Conservation (phyloP, 2,888 invertebrate genomes). For the Zonitis immaculata region DNA sequence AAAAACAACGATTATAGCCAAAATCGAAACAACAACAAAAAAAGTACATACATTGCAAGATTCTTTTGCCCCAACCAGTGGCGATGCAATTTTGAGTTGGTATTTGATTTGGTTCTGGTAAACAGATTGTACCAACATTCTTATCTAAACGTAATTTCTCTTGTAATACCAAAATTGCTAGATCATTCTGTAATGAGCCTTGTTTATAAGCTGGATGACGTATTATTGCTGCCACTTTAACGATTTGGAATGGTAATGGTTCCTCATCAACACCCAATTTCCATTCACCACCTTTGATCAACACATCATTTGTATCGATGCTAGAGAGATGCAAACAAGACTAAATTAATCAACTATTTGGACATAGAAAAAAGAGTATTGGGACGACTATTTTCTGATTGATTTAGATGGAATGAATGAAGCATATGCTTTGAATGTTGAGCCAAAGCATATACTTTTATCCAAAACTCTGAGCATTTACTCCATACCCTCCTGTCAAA, state of each 20-base stretch:
- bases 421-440: too few species aligned
- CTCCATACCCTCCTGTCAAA: too few species aligned
- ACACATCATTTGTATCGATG: conserved; percentile 59
- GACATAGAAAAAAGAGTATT: too few species aligned
- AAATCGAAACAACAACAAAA: not conserved
- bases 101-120: conserved; percentile 57
- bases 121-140: conserved; percentile 71
- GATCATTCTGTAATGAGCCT: conserved; percentile 60
- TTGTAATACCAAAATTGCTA: conserved; percentile 65
- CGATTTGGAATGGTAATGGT: conserved; percentile 73
- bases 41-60: conserved; percentile 74
- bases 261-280: conserved; percentile 76
- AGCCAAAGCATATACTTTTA: too few species aligned
- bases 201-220: conserved; percentile 66
- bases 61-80: conserved; percentile 80
- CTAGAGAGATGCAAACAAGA: too few species aligned
- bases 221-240: conserved; percentile 64
- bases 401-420: too few species aligned
- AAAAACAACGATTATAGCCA: not conserved
- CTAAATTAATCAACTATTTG: too few species aligned
- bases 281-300: conserved; percentile 81
- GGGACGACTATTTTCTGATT: too few species aligned
- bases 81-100: conserved; percentile 64
- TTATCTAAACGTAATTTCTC: conserved; percentile 61
- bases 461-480: too few species aligned